Evolutionary conservation across 1,140 invertebrate genomes (phyloP), one percentile per base, ranked within the genome.

Genomic region (Telenomus remus): DNA sequence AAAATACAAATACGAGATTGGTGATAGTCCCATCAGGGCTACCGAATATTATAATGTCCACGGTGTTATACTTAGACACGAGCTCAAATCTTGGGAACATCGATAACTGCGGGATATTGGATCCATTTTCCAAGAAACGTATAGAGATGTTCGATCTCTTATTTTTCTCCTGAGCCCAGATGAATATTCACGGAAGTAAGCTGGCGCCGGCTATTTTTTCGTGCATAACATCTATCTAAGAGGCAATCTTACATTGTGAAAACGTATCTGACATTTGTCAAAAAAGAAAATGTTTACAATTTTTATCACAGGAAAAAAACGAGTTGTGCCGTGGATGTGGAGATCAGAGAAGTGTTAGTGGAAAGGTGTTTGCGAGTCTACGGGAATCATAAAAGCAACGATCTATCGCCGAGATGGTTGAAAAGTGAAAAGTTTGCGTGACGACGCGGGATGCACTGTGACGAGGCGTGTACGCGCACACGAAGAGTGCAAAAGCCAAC

Each of bases 371-470:
- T 34, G 14, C 35, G 13, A 34, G 56, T 56, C 46, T 46, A 50
- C 66, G 46, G 66, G 56, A 57, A 68, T 46, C 56, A 64, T 76
- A 68, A 76, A 71, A 72, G 48, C 47, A 50, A 68, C 59, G 49
- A 64, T 69, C 27, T 76, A 76, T 55, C 51, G 65, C 59, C 56
- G 68, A 46, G 46, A 51, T 68, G 61, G 68, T 76, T 64, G 69
- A 71, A 61, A 74, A 70, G 61, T 64, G 71, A 78, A 27, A 71
- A 72, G 66, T 78, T 78, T 50, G 65, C 76, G 69, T 74, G 76
- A 74, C 70, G 76, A 74, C 65, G 61, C 61, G 69, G 51, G 65
- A 42, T 61, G 66, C 70, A 49, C 49, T 66, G 60, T 78, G 64
- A 65, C 72, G 68, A 71, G 66, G 63, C 53, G 59, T 61, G 19